These are phyloP conservation scores for Cladopsammia gracilis DNA, from an alignment of 64 coral and sea anemone genomes.

Conservation along the genomic window DNA sequence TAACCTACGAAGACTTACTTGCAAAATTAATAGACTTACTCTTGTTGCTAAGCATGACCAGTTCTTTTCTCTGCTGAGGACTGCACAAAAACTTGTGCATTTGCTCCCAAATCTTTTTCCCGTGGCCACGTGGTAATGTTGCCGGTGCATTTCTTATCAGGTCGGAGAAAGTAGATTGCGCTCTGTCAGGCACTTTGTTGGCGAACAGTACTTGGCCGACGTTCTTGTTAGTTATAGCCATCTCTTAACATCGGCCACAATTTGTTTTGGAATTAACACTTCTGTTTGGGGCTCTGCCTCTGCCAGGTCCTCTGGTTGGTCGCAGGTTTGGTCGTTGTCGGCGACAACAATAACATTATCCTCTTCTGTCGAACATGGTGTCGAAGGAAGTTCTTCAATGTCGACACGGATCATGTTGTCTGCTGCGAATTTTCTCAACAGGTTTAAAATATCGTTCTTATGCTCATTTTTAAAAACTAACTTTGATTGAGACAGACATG, in stretches of 20 bases:
- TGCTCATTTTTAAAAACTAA: not conserved
- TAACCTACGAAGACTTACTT: not conserved
- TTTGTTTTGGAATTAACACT: not conserved
- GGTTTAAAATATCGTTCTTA: not conserved
- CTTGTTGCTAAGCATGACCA: conserved; percentile 5
- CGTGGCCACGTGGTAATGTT: not conserved
- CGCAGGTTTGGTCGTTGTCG: too few relatives aligned
- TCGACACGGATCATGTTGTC: not conserved
- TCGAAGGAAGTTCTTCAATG: not conserved
- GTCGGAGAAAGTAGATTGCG: not conserved
- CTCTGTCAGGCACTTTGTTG: not conserved
- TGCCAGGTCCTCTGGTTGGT: not conserved
- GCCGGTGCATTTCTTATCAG: not conserved
- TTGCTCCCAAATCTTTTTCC: not conserved
- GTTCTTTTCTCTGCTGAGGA: not conserved
- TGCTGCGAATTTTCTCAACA: not conserved
- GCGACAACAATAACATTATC: not conserved
- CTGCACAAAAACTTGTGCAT: not conserved
- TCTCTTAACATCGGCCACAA: not conserved
- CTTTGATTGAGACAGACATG: not conserved
- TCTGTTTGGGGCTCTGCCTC: not conserved
- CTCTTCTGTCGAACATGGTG: not conserved
- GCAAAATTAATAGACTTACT: not conserved
- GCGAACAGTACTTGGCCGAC: not conserved
- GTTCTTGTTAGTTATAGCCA: not conserved